Evolutionary conservation across 1,140 invertebrate genomes (phyloP), one percentile per base, ranked within the genome.

Genomic region (Ooceraea biroi): DNA sequence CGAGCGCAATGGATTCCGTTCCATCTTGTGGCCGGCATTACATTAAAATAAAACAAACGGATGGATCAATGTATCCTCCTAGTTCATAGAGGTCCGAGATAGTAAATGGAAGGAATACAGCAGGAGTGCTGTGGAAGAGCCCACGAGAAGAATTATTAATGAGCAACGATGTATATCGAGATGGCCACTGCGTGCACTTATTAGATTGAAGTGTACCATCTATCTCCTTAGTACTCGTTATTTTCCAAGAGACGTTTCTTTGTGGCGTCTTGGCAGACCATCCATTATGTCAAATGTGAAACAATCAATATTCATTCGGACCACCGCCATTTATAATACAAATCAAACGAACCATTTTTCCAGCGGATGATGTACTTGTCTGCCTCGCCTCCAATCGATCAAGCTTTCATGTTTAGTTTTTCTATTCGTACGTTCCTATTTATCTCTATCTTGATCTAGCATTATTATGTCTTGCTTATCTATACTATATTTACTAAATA

Each of bases 1-100:
- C 12, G 19, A 80, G 58, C 46, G 71, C 66, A 30, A 87, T 63
- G 80, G 55, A 87, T 87, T 88, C 63, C 52, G 58, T 57, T 84
- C 41, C n/a, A 25, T 69, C 19, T n/a, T n/a, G 52, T n/a, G 84
- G 44, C 25, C 11, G 19, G 22, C 27, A 63, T 82, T 71, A 63
- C 44, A 36, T 48, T 52, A 65, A 69, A 69, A 76, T 83, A 19
- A 72, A 55, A 74, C 41, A 63, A 52, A 36, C n/a, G 73, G 11
- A 30, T 19, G 11, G 25, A 3, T 3, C 14, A 19, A n/a, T n/a
- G 7, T 69, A 52, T 48, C 36, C 27, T 83, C 19, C 19, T 57
- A 60, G 41, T 46, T 63, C 8, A 36, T n/a, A 50, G 46, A 41
- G 44, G 3, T n/a, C 4, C 0, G 4, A 25, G 30, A 22, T 22